A percentile compares a stretch with the other conserved stretches of the same genome.
Evolutionary conservation across 2,113 vertebrate species (phyloP).

Genomic region (Mobula birostris): DNA sequence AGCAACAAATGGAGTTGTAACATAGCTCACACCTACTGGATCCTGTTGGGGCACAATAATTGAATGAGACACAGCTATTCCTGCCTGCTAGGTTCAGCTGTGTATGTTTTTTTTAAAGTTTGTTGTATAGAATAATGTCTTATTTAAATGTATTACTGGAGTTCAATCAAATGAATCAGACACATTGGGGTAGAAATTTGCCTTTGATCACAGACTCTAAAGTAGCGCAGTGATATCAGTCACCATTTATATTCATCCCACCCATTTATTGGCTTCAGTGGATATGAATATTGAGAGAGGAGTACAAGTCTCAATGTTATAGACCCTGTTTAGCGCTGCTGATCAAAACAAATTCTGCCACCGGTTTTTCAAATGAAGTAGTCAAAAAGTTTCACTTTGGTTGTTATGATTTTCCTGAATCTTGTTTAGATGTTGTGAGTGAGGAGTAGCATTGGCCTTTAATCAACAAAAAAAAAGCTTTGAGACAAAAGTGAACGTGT

Average conservation of each 20-base stretch:
- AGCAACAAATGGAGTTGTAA: not conserved
- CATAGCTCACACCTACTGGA: not conserved
- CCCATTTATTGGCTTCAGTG: too few species aligned
- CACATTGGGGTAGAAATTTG: not conserved
- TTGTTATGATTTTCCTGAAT: not conserved
- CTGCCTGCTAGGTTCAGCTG: not conserved
- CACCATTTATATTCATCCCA: too few species aligned
- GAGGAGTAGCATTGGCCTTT: not conserved
- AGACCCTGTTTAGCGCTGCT: too few species aligned
- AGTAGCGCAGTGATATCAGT: too few species aligned
- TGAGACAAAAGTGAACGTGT: not conserved
- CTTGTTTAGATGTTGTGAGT: not conserved
- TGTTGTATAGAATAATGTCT: slow-evolving; percentile 21
- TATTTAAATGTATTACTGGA: slow-evolving; percentile 29
- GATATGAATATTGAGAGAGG: too few species aligned
- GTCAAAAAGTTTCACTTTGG: slow-evolving; percentile 9
- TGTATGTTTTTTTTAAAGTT: slow-evolving; percentile 22
- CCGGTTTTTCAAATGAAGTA: not conserved
- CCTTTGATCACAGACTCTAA: too few species aligned
- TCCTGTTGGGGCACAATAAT: not conserved
- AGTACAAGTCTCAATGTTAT: too few species aligned
- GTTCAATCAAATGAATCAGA: slow-evolving; percentile 19
- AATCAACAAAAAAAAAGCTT: slow-evolving; percentile 7
- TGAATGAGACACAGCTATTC: not conserved
- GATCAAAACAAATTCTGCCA: too few species aligned